Evolutionary conservation across 1,140 invertebrate genomes (phyloP), one percentile per base, ranked within the genome.

Genomic region (Tetramorium simillimum): DNA sequence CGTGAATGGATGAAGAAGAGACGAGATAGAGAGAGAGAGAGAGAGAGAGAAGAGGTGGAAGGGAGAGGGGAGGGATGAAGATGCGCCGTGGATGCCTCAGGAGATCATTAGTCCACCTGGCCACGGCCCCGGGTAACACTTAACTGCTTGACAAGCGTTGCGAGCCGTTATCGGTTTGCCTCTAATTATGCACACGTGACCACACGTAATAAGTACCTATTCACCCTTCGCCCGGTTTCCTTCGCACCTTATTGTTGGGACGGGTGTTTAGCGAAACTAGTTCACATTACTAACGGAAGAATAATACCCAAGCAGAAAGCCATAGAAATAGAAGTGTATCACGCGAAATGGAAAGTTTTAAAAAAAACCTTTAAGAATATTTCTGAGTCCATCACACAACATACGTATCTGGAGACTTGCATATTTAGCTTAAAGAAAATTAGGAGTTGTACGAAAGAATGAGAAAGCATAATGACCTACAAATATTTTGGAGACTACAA

Each of bases 51-150:
- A 73, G 86, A 85, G 70, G n/a, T 63, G 82, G 67, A 72, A 60
- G 85, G 43, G 9, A 21, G 65, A 63, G 33, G 40, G 58, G 73
- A 33, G 63, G 63, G 75, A 80, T 49, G 70, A 77, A 63, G 70
- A 88, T 77, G 91, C 40, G 80, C 40, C 72, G 86, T 89, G 76
- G 40, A 87, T 92, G 91, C 92, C 90, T 86, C 93, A 33, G 92
- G 92, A 91, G 91, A 92, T 93, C 92, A 94, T 94, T 94, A 93
- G 93, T 90, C 89, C 90, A 91, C 88, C 88, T 90, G 90, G 89
- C 89, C 85, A 87, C 86, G 88, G 88, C 88, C 86, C 56, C 81
- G 73, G 88, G 90, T 87, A 88, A 91, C 90, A 92, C 88, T 90
- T 90, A 86, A 92, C 88, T 78, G 85, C 89, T 91, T 91, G 90